These are phyloP conservation scores for Scyliorhinus canicula DNA, from an alignment of 2,797 vertebrate species.

Conservation along the genomic window DNA sequence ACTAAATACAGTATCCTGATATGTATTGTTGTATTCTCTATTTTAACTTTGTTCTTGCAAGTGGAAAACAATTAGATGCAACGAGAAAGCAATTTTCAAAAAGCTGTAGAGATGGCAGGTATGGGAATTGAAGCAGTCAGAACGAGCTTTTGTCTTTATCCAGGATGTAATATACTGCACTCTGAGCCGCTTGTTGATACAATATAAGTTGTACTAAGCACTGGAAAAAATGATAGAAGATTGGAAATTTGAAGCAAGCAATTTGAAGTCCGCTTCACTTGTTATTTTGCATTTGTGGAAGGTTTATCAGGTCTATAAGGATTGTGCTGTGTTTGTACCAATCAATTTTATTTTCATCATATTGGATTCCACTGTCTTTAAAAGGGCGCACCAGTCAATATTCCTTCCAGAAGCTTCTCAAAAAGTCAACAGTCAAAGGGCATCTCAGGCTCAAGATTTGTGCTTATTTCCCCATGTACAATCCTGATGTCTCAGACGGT, in stretches of 20 bases:
- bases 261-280: not conserved
- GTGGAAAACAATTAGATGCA: not conserved
- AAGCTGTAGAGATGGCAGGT: not conserved
- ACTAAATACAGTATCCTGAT: not conserved
- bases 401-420: no score
- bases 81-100: not conserved
- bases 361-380: no score
- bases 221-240: not conserved
- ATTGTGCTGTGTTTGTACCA: no score
- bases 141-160: not conserved
- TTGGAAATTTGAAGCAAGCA: not conserved
- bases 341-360: no score
- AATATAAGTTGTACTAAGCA: not conserved
- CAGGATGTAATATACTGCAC: not conserved
- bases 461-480: no score
- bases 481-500: no score
- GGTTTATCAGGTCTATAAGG: no score
- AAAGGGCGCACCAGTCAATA: no score
- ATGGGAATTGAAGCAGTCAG: not conserved
- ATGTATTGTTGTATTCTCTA: not conserved
- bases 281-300: no score
- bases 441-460: no score
- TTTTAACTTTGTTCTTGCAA: not conserved
- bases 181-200: not conserved
- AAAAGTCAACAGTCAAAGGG: no score